phyloP scores from a whole-genome alignment of 2,797 vertebrate species.

The Columba guinea region DNA sequence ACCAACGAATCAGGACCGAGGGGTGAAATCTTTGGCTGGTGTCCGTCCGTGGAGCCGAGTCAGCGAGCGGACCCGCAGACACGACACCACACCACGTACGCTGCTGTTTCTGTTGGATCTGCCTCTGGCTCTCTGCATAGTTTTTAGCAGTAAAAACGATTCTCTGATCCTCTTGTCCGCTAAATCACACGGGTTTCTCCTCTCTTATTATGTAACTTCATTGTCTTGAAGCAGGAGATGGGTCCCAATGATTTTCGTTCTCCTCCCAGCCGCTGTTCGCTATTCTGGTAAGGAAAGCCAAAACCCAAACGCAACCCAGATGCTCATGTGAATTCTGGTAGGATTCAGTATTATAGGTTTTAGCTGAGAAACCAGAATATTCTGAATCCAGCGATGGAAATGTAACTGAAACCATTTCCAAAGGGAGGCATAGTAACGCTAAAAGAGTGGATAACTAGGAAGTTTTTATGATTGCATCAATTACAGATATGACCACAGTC shows the following conservation, averaged over 20 bases:
- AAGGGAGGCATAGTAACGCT: not conserved
- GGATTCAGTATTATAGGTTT: not conserved
- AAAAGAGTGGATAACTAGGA: not conserved
- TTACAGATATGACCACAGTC: not conserved
- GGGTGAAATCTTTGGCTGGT: not conserved
- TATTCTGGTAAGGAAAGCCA: not conserved
- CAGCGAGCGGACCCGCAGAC: not conserved
- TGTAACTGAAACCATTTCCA: not conserved
- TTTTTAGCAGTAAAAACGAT: not conserved
- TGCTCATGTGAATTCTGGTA: not conserved
- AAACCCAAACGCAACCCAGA: conserved; percentile 28
- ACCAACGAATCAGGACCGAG: rapidly evolving
- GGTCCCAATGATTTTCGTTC: not conserved
- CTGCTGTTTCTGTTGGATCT: not conserved
- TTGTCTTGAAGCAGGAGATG: not conserved
- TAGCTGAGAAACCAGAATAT: conserved; percentile 4
- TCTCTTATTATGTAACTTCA: not conserved
- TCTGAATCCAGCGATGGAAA: not conserved
- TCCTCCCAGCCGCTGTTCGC: not conserved
- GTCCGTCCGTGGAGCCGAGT: not conserved
- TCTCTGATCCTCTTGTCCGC: not conserved
- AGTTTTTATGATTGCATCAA: not conserved
- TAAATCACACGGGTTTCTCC: not conserved
- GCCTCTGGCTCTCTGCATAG: not conserved
- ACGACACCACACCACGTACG: not conserved